Percentiles rank a stretch among this genome's conserved stretches.
Conservation (phyloP, 2,797 vertebrate genomes). For the Hephaestus fuliginosus region DNA sequence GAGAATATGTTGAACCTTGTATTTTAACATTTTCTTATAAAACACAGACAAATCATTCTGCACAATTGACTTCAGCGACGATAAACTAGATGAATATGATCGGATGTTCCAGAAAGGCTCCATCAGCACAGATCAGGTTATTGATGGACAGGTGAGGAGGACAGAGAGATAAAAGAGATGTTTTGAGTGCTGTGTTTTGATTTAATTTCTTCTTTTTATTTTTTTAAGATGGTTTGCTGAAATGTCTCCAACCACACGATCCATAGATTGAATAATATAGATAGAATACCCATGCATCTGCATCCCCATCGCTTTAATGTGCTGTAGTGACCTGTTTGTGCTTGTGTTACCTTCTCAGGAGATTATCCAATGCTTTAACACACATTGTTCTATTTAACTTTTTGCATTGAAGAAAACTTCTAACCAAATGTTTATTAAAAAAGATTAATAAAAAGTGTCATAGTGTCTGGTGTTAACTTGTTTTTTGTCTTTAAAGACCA, state of each 20-base stretch:
- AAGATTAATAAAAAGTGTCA: conserved; percentile 32
- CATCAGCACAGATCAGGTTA: conserved; percentile 1
- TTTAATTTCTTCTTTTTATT: neutral
- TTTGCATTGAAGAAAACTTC: conserved; percentile 45
- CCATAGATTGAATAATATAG: neutral
- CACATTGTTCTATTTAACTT: conserved; percentile 17
- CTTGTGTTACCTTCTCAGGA: conserved; percentile 51
- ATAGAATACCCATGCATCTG: neutral
- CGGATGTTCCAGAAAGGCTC: neutral
- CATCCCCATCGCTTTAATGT: conserved; percentile 6
- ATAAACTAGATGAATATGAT: neutral
- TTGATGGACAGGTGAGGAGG: neutral
- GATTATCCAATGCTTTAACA: conserved; percentile 34
- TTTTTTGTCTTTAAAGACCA: conserved; percentile 1
- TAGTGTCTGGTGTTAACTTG: neutral
- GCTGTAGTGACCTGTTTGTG: conserved; percentile 22
- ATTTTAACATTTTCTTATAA: neutral
- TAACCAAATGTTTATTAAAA: conserved; percentile 42
- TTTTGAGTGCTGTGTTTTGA: conserved; percentile 1
- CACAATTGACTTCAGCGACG: neutral
- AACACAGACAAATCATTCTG: neutral
- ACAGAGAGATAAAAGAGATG: neutral
- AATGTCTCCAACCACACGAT: conserved; percentile 2
- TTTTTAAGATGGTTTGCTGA: neutral
- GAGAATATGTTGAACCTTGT: conserved; percentile 3